Evolutionary conservation across 2,888 invertebrate species (phyloP).

Genomic region (Rotaria macrura): DNA sequence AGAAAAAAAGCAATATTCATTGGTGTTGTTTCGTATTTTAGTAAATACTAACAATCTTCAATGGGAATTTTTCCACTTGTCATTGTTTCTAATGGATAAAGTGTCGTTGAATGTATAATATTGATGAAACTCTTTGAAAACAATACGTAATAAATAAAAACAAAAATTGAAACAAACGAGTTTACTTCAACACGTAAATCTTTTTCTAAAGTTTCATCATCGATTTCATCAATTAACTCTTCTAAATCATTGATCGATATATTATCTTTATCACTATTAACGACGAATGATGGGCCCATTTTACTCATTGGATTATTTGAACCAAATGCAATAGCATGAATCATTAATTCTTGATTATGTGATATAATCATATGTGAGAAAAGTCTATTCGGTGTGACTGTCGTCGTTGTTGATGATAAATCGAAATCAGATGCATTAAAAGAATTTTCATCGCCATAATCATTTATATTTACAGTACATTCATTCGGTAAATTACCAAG

Average conservation of each 20-base stretch:
- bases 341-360: slow-evolving; percentile 16
- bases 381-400: not conserved
- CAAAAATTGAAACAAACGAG: not conserved
- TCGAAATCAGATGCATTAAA: not conserved
- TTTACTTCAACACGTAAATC: slow-evolving; percentile 18
- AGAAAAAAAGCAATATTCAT: not conserved
- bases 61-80: slow-evolving; percentile 4
- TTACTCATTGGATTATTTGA: slow-evolving; percentile 4
- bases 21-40: not conserved
- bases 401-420: not conserved
- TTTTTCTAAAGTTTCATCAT: slow-evolving; percentile 12
- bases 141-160: not conserved
- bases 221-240: slow-evolving; percentile 1
- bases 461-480: slow-evolving; percentile 2
- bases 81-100: not conserved
- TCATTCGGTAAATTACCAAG: not conserved
- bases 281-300: not conserved
- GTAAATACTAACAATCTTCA: not conserved
- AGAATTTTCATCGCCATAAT: not conserved
- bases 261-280: not conserved
- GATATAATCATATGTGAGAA: slow-evolving; percentile 15
- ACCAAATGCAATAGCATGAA: not conserved
- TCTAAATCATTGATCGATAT: not conserved
- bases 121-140: not conserved
- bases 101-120: slow-evolving; percentile 6